Base-by-base conservation (phyloP, 92 coral and sea anemone species). In the Galaxea fascicularis region DNA sequence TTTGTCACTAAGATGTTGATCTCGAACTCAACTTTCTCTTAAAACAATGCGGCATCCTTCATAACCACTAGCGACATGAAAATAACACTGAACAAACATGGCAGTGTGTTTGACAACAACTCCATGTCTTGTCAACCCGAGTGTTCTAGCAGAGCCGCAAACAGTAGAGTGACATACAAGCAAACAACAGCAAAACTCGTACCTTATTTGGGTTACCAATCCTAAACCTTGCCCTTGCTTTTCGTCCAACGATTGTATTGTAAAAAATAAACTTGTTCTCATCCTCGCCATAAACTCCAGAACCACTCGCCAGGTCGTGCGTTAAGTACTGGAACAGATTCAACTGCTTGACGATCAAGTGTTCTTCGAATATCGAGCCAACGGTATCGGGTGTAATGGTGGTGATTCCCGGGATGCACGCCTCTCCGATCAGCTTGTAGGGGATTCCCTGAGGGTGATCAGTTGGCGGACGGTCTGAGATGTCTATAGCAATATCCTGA, bases 391-490 rank as follows among this genome's bases (percentile, higher is more conserved):
- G 91, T 47, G 95, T 63, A 78, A 94, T 92, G 31, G 89, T 93
- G 52, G 93, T 88, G 88, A 97, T 97, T 17, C 98, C 97, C 13
- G 99, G 99, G 30, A 97, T 78, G 74, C 98, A 93, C 17, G 98
- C 94, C 80, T 97, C 99, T 49, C 99, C 98, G 30, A 97, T 94
- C 86, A 97, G 87, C 67, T 88, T 97, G 86, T 97, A 97, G 39
- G 99, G 99, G 89, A 97, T 97, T 82, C 99, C 99, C 86, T 93
- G 99, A 74, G 99, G 99, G 27, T 91, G 91, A 65, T 97, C 98
- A 4, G 85, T 70, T 6, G 99, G 99, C 10, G 89, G 92, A 26
- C 99, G 98, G 78, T 97, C 99, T 20, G 99, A 94, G 90, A 97
- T 93, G 79, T 97, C 99, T 21, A 97, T 97, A 64, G 98, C 99